Evolutionary conservation across 2,797 vertebrate species (phyloP).

Genomic region (Clarias platycephalus): DNA sequence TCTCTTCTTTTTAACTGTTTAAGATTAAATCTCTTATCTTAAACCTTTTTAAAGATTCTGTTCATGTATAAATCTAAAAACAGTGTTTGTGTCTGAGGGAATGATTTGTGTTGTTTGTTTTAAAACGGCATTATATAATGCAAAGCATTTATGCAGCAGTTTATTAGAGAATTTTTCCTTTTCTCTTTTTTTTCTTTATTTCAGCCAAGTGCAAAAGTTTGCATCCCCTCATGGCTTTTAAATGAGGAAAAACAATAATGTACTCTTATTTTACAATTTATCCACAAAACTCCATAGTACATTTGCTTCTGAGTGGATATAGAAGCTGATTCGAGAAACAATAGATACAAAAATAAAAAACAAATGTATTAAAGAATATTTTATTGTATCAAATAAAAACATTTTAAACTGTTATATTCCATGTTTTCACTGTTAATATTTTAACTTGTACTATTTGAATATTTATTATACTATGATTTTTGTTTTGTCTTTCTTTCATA

Average conservation of each 20-base stretch:
- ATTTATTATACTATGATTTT: neutral
- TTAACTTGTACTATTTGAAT: neutral
- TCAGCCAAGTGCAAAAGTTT: neutral
- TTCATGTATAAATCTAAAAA: neutral
- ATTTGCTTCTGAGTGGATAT: neutral
- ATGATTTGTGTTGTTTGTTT: slow-evolving; percentile 55
- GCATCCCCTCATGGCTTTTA: neutral
- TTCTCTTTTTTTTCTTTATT: neutral
- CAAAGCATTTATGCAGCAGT: neutral
- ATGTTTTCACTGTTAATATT: neutral
- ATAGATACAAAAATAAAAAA: neutral
- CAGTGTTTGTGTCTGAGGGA: neutral
- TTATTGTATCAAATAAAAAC: neutral
- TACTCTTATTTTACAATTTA: neutral
- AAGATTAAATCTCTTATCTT: neutral
- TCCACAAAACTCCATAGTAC: neutral
- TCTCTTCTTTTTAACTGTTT: neutral
- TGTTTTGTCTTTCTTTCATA: neutral
- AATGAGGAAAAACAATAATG: neutral
- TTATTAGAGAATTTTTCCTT: too few species aligned
- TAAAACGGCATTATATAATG: slow-evolving; percentile 49
- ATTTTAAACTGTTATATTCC: neutral
- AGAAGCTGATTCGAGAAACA: neutral
- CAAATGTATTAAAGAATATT: neutral
- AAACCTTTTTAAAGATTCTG: neutral